Conservation (phyloP, 2,797 vertebrate genomes). For the Aldrovandia affinis region DNA sequence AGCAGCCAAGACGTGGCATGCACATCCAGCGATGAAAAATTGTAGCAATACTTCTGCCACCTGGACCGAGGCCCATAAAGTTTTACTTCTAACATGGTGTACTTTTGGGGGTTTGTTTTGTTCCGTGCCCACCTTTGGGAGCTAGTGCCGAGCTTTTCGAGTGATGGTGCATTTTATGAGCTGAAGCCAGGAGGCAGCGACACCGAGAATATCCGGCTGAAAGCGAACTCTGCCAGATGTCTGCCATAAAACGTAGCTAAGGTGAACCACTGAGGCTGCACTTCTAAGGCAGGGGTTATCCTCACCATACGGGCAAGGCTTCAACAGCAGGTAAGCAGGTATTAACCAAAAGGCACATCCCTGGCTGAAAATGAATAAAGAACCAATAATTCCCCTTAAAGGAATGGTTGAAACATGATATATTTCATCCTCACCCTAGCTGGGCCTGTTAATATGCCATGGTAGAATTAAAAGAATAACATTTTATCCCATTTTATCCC, state of each 20-base stretch:
- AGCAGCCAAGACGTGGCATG: not conserved
- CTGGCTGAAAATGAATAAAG: not conserved
- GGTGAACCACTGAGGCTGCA: constrained; percentile 19
- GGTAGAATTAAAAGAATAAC: not conserved
- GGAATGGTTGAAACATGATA: not conserved
- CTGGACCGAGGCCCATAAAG: not conserved
- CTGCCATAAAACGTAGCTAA: not conserved
- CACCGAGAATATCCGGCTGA: constrained; percentile 16
- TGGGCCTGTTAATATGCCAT: not conserved
- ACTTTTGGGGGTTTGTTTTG: not conserved
- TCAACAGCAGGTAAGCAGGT: not conserved
- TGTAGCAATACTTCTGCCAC: not conserved
- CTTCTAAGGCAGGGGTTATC: not conserved
- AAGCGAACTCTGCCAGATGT: constrained; percentile 21
- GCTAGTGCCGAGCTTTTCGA: not conserved
- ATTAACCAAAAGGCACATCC: constrained; percentile 8
- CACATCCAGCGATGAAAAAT: not conserved
- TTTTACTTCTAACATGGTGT: not conserved
- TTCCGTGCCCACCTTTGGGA: not conserved
- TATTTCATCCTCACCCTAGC: not conserved
- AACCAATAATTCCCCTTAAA: not conserved
- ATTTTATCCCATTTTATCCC: constrained; percentile 15
- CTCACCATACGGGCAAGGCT: constrained; percentile 27
- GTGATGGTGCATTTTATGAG: not conserved
- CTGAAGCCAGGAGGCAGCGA: not conserved